A percentile compares a stretch with the other conserved stretches of the same genome.
These are phyloP conservation scores for Dryas iulia DNA, from an alignment of 1,140 invertebrate genomes.

Conservation along the genomic window DNA sequence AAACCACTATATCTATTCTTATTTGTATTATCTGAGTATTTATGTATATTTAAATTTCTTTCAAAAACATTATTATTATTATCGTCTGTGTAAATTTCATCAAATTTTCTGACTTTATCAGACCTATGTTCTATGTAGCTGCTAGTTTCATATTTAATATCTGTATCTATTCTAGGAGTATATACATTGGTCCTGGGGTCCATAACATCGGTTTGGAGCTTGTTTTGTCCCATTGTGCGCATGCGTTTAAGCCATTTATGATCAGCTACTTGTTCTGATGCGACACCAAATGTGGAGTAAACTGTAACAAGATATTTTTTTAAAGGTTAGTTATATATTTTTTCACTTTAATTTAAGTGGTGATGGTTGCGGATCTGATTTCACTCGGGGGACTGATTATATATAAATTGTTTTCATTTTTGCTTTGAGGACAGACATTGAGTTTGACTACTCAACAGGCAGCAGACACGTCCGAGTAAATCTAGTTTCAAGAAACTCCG, in stretches of 20 bases:
- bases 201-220: constrained; percentile 8
- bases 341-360: no score
- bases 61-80: constrained; percentile 38
- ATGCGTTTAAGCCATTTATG: constrained; percentile 29
- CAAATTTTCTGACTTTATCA: constrained; percentile 29
- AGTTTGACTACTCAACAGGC: no score
- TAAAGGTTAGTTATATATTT: no score
- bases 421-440: no score
- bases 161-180: constrained; percentile 21
- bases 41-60: constrained; percentile 46
- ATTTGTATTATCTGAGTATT: constrained; percentile 33
- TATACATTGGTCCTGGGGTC: constrained; percentile 46
- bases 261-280: constrained; percentile 46
- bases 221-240: constrained; percentile 15
- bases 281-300: constrained; percentile 41
- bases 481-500: no score
- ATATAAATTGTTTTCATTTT: no score
- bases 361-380: no score
- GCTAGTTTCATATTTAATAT: neutral
- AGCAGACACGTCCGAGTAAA: no score
- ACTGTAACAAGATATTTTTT: constrained; percentile 50
- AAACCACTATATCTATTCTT: constrained; percentile 28
- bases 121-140: neutral
- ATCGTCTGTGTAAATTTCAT: constrained; percentile 44
- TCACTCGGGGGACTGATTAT: no score